Evolutionary conservation across 2,113 vertebrate species (phyloP), one percentile per base, ranked within the genome.

Genomic region (Cavia porcellus): DNA sequence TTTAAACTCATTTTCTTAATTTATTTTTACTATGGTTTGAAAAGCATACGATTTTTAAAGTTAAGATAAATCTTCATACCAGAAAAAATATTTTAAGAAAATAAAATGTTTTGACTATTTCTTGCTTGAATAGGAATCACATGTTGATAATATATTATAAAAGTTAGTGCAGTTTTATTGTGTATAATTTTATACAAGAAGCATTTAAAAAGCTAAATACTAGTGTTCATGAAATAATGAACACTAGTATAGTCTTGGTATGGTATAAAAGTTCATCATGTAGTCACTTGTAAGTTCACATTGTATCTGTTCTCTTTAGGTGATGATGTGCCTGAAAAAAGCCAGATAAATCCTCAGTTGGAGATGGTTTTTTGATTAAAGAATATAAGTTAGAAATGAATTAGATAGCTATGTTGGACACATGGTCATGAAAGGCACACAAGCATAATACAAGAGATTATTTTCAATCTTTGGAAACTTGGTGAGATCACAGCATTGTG

Each of bases 11-110:
- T 66, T 92, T 86, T 50, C 32, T 66, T 72, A 59, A 8, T 35
- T 88, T 61, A 42, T 32, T 86, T 95, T 92, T 52, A 74, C 3
- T 79, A 55, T 38, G 7, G 83, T 95, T 95, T 91, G 20, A 70
- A 90, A 87, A 95, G 38, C 42, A 62, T 10, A 28, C 62, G 64
- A 25, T 90, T 93, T 86, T 45, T 47, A 79, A 74, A 82, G 32
- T 32, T 93, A 70, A 96, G 61, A 22, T 77, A 72, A 96, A 35
- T 24, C 35, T 86, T 83, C 2, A 52, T 86, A 57, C 75, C 35
- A 90, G 50, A 91, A 86, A 59, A 55, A 70, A 55, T 62, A 62
- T 38, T 79, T 85, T 85, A 14, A 70, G 88, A 79, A 96, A 89
- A 70, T n/a, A 75, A 57, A 57, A 20, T 59, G 20, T 38, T 87